Conservation (phyloP, 2,113 vertebrate species). For the Leptobrachium leishanense region DNA sequence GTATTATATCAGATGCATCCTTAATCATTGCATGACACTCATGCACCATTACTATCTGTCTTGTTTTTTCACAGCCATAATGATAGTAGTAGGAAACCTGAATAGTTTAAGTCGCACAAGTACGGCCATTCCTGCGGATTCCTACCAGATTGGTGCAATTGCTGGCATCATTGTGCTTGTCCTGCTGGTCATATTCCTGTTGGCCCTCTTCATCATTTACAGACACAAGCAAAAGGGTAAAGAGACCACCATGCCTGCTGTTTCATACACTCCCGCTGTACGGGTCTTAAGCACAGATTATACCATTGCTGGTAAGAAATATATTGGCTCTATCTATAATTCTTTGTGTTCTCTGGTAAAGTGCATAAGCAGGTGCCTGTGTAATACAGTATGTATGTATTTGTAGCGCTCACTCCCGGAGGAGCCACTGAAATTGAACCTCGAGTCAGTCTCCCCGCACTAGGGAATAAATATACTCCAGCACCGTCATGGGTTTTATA, state of each 20-base stretch:
- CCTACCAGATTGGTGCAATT: constrained; percentile 91
- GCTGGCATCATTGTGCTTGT: constrained; percentile 88
- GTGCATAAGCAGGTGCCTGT: too few relatives aligned
- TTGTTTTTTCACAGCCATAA: constrained; percentile 70
- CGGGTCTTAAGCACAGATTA: constrained; percentile 84
- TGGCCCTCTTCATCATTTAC: constrained; percentile 89
- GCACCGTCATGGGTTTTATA: too few relatives aligned
- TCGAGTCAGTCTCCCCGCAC: too few relatives aligned
- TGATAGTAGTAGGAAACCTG: constrained; percentile 84
- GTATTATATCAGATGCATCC: too few relatives aligned
- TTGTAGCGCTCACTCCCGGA: too few relatives aligned
- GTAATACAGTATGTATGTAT: too few relatives aligned
- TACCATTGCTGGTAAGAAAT: constrained; percentile 70
- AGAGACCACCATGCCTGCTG: constrained; percentile 83
- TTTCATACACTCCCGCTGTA: constrained; percentile 89
- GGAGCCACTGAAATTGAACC: too few relatives aligned
- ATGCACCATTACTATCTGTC: too few relatives aligned
- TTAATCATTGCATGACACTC: too few relatives aligned
- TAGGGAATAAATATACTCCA: too few relatives aligned
- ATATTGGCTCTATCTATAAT: neutral
- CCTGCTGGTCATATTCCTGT: constrained; percentile 84
- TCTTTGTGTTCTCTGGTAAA: too few relatives aligned
- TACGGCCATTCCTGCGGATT: constrained; percentile 82
- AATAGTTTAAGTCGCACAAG: constrained; percentile 89
- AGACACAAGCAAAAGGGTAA: constrained; percentile 92